These are phyloP conservation scores for Merluccius polli DNA, from an alignment of 2,797 vertebrate genomes.

Conservation along the genomic window DNA sequence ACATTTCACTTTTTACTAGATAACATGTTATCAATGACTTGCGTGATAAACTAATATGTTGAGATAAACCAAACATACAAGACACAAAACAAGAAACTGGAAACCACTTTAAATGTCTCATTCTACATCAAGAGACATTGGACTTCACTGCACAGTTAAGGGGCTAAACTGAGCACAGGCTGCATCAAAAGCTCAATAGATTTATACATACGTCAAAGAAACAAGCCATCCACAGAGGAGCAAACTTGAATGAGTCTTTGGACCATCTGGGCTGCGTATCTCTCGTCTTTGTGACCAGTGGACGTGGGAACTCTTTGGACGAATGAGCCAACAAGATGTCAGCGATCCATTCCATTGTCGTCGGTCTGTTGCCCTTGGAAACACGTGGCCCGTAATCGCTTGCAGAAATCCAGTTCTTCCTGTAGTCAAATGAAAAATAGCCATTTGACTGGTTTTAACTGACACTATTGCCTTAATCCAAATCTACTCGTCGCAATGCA, in stretches of 20 bases:
- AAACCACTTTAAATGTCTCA: conserved; percentile 5
- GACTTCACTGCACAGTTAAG: neutral
- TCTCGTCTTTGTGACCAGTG: neutral
- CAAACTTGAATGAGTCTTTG: neutral
- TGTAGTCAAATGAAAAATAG: conserved; percentile 38
- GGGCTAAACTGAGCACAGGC: conserved; percentile 10
- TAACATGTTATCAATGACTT: neutral
- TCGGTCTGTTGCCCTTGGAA: conserved; percentile 71
- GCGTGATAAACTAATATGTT: neutral
- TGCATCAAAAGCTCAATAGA: neutral
- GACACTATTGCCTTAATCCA: neutral
- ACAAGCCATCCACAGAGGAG: neutral
- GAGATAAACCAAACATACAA: neutral
- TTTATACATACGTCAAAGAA: neutral
- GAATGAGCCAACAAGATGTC: conserved; percentile 35
- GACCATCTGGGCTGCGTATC: neutral
- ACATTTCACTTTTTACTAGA: neutral
- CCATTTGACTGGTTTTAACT: neutral
- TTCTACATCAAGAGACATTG: neutral
- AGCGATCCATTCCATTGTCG: conserved; percentile 83
- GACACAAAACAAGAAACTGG: conserved; percentile 11
- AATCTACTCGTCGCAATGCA: neutral
- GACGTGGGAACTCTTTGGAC: neutral
- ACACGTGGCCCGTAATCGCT: conserved; percentile 73
- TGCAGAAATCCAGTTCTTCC: conserved; percentile 88